Evolutionary conservation across 2,888 invertebrate species (phyloP).

Genomic region (Julus scanicus): DNA sequence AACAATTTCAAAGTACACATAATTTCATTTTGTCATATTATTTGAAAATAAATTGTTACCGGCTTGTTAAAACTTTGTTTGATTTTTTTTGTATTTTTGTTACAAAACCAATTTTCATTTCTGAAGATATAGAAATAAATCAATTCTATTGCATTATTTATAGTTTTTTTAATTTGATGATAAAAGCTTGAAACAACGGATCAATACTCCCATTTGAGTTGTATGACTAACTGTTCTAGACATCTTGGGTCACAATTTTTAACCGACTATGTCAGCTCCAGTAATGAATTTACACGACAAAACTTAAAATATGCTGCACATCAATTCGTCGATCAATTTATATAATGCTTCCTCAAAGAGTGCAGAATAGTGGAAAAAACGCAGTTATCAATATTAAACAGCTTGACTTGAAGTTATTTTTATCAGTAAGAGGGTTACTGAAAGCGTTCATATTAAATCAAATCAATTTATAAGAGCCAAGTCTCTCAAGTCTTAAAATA

Average conservation of each 20-base stretch:
- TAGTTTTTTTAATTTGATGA: not conserved
- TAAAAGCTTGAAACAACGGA: not conserved
- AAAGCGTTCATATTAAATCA: not conserved
- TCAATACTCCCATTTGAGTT: not conserved
- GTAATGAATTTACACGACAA: not conserved
- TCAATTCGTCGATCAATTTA: not conserved
- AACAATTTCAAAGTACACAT: not conserved
- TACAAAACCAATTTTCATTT: not conserved
- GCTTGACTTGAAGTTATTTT: not conserved
- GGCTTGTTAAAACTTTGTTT: not conserved
- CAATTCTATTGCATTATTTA: slow-evolving; percentile 3
- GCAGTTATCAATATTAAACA: not conserved
- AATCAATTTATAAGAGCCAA: not conserved
- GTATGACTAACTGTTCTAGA: not conserved
- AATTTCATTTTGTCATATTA: not conserved
- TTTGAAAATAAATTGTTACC: not conserved
- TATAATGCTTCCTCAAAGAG: not conserved
- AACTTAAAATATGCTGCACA: not conserved
- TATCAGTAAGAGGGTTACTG: not conserved
- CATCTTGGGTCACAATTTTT: not conserved
- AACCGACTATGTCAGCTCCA: not conserved
- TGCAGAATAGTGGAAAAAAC: not conserved
- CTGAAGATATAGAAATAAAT: not conserved
- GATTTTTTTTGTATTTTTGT: not conserved
- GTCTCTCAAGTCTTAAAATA: not conserved